Evolutionary conservation across 2,113 vertebrate genomes (phyloP).

Genomic region (Bubo scandiacus): DNA sequence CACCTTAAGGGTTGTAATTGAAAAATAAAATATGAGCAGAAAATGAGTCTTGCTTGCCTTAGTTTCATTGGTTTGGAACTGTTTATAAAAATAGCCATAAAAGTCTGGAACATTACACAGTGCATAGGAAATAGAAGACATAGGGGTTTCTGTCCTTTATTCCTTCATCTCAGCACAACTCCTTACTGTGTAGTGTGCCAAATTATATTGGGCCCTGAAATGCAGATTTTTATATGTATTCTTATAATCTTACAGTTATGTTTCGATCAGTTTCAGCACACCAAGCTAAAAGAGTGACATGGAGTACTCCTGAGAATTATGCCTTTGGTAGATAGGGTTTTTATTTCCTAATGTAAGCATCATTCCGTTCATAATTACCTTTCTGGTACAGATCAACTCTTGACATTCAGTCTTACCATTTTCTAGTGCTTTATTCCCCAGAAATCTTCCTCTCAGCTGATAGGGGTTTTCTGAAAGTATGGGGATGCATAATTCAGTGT

Average conservation of each 20-base stretch:
- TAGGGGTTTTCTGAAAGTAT: not conserved
- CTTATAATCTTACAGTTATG: not conserved
- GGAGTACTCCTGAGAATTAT: not conserved
- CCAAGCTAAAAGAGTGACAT: not conserved
- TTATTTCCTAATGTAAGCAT: conserved; percentile 7
- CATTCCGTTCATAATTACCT: not conserved
- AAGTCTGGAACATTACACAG: not conserved
- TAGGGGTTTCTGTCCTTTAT: not conserved
- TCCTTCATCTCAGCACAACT: not conserved
- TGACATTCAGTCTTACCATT: not conserved
- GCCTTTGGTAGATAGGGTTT: not conserved
- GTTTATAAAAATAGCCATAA: not conserved
- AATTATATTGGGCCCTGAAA: not conserved
- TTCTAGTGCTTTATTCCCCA: not conserved
- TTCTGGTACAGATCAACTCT: not conserved
- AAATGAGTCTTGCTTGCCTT: not conserved
- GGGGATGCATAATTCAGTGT: not conserved
- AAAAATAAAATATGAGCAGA: not conserved
- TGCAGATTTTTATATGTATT: not conserved
- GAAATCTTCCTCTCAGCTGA: not conserved
- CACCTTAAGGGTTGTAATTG: not conserved
- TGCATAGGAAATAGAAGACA: not conserved
- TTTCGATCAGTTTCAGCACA: not conserved
- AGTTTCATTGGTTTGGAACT: not conserved
- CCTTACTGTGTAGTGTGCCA: not conserved